Percentiles rank a stretch among this genome's conserved stretches.
Evolutionary conservation across 1,140 invertebrate genomes (phyloP).

Genomic region (Cyclina sinensis): DNA sequence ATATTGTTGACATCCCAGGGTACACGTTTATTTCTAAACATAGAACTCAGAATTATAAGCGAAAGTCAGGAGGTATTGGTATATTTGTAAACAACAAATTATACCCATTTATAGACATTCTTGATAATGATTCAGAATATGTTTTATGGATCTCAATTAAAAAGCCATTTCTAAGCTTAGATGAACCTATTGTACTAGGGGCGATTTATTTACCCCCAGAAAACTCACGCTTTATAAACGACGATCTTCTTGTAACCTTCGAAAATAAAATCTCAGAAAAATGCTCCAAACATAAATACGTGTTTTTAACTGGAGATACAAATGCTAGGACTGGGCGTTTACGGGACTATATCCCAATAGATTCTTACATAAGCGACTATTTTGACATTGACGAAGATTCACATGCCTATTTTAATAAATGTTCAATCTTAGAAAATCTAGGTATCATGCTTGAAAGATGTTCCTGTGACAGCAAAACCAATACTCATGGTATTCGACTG

Average conservation of each 20-base stretch:
- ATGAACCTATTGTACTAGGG: neutral
- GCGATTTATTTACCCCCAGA: too few species aligned
- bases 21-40: constrained; percentile 31
- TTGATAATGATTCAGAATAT: neutral
- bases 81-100: neutral
- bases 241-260: neutral
- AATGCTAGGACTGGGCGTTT: neutral
- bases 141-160: neutral
- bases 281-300: neutral
- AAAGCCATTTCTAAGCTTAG: neutral
- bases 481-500: constrained; percentile 8
- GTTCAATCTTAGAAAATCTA: neutral
- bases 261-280: neutral
- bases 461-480: neutral
- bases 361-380: neutral
- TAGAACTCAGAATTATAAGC: constrained; percentile 6
- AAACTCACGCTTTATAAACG: constrained; percentile 25
- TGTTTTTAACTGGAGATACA: neutral
- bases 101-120: neutral
- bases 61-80: constrained; percentile 36
- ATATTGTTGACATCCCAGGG: too few species aligned
- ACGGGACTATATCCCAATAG: neutral
- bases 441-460: neutral
- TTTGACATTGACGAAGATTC: neutral
- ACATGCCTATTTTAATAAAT: neutral